These are phyloP conservation scores for Spilosoma lubricipeda DNA, from an alignment of 2,888 invertebrate genomes.

Conservation along the genomic window DNA sequence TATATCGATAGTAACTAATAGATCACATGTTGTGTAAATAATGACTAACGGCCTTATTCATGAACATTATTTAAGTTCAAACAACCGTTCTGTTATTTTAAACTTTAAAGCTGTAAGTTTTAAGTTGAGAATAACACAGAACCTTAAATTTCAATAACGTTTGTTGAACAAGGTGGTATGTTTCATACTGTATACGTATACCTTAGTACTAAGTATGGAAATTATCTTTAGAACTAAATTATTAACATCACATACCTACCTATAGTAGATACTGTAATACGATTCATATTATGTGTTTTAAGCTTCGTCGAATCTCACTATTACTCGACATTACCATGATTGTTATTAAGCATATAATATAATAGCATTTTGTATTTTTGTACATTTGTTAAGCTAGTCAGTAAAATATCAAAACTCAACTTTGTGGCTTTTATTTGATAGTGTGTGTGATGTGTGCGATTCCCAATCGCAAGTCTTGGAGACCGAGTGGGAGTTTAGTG, in stretches of 20 bases:
- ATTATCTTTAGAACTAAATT: conserved; percentile 46
- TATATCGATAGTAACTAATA: conserved; percentile 35
- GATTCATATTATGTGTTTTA: conserved; percentile 42
- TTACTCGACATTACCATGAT: conserved; percentile 35
- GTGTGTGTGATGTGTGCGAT: neutral
- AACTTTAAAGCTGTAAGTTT: too few relatives aligned
- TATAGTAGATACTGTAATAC: conserved; percentile 38
- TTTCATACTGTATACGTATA: conserved; percentile 33
- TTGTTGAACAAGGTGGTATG: neutral
- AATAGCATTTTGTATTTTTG: conserved; percentile 73
- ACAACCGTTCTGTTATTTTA: too few relatives aligned
- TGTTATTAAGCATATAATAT: conserved; percentile 17
- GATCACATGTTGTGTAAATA: conserved; percentile 54
- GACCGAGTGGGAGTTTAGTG: neutral
- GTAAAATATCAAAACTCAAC: conserved; percentile 63
- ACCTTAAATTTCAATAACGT: too few relatives aligned
- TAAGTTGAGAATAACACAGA: too few relatives aligned
- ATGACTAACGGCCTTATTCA: conserved; percentile 25
- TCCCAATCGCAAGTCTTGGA: neutral
- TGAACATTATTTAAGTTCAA: too few relatives aligned
- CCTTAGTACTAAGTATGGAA: neutral
- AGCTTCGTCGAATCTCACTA: conserved; percentile 45
- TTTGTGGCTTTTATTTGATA: conserved; percentile 38
- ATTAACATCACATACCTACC: conserved; percentile 62
- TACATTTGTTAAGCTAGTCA: conserved; percentile 80